Conservation (phyloP, 2,888 invertebrate species). For the Yponomeuta malinellus region DNA sequence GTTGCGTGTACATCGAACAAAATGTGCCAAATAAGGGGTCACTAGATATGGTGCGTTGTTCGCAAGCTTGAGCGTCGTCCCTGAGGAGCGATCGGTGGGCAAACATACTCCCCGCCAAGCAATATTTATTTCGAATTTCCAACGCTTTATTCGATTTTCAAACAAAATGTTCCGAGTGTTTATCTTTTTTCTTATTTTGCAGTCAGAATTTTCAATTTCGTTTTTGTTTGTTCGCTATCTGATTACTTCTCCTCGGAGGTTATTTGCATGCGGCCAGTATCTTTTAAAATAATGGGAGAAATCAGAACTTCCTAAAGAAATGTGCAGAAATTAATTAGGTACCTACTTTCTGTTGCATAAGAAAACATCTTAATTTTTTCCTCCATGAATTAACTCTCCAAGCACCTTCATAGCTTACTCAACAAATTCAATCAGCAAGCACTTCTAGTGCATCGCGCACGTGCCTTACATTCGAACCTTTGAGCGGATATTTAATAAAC, state of each 20-base stretch:
- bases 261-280: not conserved
- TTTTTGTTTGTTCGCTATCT: not conserved
- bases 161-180: not conserved
- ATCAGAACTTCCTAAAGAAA: too few species aligned
- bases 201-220: not conserved
- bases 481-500: constrained; percentile 58
- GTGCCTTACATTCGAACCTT: constrained; percentile 2
- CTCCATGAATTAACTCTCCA: not conserved
- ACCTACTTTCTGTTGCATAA: too few species aligned
- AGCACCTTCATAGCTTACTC: not conserved
- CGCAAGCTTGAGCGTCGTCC: constrained; percentile 48
- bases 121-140: constrained; percentile 10
- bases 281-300: not conserved
- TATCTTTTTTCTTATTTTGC: constrained; percentile 4
- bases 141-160: constrained; percentile 4
- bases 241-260: not conserved
- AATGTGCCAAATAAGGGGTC: not conserved
- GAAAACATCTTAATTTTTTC: too few species aligned
- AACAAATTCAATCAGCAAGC: constrained; percentile 8
- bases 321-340: too few species aligned
- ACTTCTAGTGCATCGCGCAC: constrained; percentile 9
- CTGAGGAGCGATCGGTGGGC: constrained; percentile 59
- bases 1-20: not conserved
- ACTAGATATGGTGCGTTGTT: constrained; percentile 23
- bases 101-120: constrained; percentile 18